Evolutionary conservation across 1,140 invertebrate species (phyloP), one percentile per base, ranked within the genome.

Genomic region (Agraylea sexmaculata): DNA sequence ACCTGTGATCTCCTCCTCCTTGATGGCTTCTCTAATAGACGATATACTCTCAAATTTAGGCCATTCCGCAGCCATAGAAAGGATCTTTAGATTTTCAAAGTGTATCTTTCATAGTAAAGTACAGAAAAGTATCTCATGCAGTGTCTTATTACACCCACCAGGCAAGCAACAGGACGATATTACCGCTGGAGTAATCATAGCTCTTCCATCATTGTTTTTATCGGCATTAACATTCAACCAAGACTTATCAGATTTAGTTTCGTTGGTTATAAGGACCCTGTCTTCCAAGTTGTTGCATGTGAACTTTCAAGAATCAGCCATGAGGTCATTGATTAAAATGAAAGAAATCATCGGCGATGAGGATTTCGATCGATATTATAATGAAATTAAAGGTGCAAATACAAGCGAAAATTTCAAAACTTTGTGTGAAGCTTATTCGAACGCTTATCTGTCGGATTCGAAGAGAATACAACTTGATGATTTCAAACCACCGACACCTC

Each of bases 21-120:
- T 83, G 5, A 77, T 75, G 57, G 56, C 63, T 38, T 57, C 62
- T 12, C 64, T 83, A 6, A 66, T 83, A 28, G 67, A 70, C 3
- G 74, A 79, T 52, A 62, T 85, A 13, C 70, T 84, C 10, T 69
- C 70, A 43, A 86, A 85, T 60, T 60, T 86, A 12, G 80, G 80
- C 2, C 80, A 85, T 53, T 61, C 71, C 12, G 80, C 79, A 0
- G 80, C 82, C 0, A 79, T 80, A 0, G 78, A 83, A 83, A 55
- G 78, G 77, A 5, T 77, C 79, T 3, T 53, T 82, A 2, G 80
- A 84, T 77, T 2, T 52, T 84, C 1, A 68, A 76, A 35, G 72
- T 77, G 7, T 82, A 80, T 52, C 62, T 82, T 11, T 58, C 69
- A 2, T 70, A 77, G 22, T 71, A 75, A 30, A 78, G 78, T 7